Base-by-base conservation (phyloP, 2,888 invertebrate species). In the Phasia obesa region DNA sequence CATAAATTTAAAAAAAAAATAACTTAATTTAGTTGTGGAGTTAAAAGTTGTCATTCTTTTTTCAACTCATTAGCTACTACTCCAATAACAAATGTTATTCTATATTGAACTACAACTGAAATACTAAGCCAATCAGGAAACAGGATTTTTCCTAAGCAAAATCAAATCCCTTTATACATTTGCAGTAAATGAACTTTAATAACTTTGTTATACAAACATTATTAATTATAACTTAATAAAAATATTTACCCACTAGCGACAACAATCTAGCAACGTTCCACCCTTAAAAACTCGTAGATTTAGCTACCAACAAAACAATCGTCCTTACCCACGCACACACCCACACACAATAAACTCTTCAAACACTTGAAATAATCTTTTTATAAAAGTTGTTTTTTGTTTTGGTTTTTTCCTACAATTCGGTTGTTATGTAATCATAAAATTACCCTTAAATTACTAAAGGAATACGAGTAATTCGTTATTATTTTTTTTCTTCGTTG, bases 371-470 rank as follows among this genome's bases (percentile, higher is more conserved):
- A 67, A 31, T 62, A 69, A 73, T 60, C 70, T 53, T 60, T 73
- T 60, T 70, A 59, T 59, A 74, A 69, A 57, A 59, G 51, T 53
- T 59, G 35, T 55, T 19, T 13, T n/a, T 47, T 31, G 31, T 31
- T 6, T 49, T 35, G 38, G 1, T 3, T 38, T 23, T 38, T 42
- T 51, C 4, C 49, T 25, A 51, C n/a, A 70, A 70, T 27, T 62
- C 42, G 19, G 59, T 59, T 75, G 49, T 79, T 70, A 55, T 75
- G 70, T 79, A 79, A 83, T 71, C 75, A 75, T 60, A 71, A 79
- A 83, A 83, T 71, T 83, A 79, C 79, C 79, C 79, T 79, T 79
- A 79, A 83, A 83, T 79, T 83, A 67, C 73, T 15, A n/a, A 44
- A 49, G 70, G 27, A 44, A 76, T 42, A 60, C 21, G 9, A 67